Evolutionary conservation across 2,113 vertebrate genomes (phyloP).

Genomic region (Odontophorus gujanensis): DNA sequence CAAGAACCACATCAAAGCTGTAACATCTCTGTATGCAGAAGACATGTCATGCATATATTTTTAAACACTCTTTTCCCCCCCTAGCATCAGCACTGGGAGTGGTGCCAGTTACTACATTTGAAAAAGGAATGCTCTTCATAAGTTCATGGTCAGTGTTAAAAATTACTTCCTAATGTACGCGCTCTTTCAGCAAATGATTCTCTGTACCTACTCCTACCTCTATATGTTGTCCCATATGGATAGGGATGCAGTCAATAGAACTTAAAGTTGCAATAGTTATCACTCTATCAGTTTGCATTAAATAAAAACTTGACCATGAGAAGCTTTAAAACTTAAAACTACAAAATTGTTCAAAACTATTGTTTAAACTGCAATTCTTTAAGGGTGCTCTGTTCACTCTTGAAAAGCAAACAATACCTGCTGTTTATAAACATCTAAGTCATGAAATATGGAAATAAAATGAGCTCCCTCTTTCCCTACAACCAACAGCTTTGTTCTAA

Average conservation of each 20-base stretch:
- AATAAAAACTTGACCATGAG: background rate
- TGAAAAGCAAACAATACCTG: background rate
- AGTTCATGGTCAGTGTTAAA: background rate
- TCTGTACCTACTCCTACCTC: background rate
- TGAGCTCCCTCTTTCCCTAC: background rate
- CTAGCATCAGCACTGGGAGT: background rate
- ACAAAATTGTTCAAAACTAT: background rate
- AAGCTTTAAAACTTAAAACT: background rate
- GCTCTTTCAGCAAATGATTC: conserved; percentile 2
- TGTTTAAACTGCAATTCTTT: background rate
- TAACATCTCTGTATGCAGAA: background rate
- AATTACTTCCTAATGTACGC: background rate
- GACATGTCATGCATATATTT: background rate
- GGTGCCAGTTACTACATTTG: background rate
- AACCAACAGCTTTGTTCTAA: background rate
- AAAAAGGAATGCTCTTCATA: background rate
- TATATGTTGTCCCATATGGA: background rate
- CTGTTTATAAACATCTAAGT: background rate
- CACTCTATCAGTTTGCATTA: background rate
- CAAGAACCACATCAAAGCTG: too few relatives aligned
- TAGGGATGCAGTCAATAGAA: background rate
- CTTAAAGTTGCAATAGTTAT: too few relatives aligned
- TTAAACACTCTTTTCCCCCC: background rate
- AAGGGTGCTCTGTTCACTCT: background rate
- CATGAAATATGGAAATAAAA: background rate